phyloP scores from a whole-genome alignment of 1,140 invertebrate genomes.

The Druon quercuslanigerum region DNA sequence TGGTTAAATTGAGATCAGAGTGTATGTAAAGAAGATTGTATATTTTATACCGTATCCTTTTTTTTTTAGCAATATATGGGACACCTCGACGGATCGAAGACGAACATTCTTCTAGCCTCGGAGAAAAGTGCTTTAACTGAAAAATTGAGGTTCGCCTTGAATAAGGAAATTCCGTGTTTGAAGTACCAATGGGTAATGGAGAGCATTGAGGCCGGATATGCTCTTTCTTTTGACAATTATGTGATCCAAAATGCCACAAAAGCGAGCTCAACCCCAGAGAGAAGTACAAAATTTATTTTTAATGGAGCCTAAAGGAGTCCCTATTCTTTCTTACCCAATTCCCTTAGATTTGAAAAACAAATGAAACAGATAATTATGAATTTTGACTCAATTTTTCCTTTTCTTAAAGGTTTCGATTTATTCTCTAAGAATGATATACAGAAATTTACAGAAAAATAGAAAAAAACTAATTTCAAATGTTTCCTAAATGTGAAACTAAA shows the following conservation, averaged over 20 bases:
- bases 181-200: conserved; percentile 86
- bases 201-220: conserved; percentile 83
- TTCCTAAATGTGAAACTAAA: no score
- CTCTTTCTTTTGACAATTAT: conserved; percentile 83
- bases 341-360: no score
- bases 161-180: conserved; percentile 85
- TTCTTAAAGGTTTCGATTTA: no score
- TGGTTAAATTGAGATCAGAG: not conserved
- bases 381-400: no score
- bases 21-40: conserved; percentile 11
- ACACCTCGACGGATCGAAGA: conserved; percentile 64
- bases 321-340: no score
- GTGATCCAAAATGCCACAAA: conserved; percentile 72
- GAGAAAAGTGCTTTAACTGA: conserved; percentile 81
- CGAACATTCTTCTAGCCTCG: conserved; percentile 66
- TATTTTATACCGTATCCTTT: conserved; percentile 37
- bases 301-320: no score
- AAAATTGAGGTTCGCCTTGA: conserved; percentile 87
- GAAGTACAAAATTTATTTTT: conserved; percentile 54
- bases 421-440: no score
- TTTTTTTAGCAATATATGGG: conserved; percentile 63
- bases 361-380: no score
- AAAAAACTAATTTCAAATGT: no score
- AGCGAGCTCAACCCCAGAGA: conserved; percentile 78
- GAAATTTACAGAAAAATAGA: no score